Percentiles rank a stretch among this genome's conserved stretches.
These are phyloP conservation scores for Lycorma delicatula DNA, from an alignment of 1,140 invertebrate genomes.

Conservation along the genomic window DNA sequence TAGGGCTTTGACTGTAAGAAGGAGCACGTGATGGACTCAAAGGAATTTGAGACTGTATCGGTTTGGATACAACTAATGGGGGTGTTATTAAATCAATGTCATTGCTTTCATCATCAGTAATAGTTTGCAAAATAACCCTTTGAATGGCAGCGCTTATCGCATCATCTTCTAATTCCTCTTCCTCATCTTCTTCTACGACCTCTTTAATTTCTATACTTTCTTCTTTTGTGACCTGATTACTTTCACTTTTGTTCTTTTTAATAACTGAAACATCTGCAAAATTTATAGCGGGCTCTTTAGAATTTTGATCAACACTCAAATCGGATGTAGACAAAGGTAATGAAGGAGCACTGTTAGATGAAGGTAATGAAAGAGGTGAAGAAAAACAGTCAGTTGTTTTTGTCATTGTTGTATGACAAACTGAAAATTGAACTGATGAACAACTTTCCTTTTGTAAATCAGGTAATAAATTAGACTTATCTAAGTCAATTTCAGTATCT, in stretches of 20 bases:
- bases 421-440: not conserved
- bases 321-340: not conserved
- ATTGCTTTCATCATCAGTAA: slow-evolving; percentile 38
- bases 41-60: not conserved
- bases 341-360: not conserved
- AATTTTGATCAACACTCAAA: not conserved
- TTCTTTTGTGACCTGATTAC: slow-evolving; percentile 29
- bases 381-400: not conserved
- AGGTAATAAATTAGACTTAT: slow-evolving; percentile 5
- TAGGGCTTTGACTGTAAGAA: no score
- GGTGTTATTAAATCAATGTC: slow-evolving; percentile 32
- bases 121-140: slow-evolving; percentile 36
- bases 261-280: no score
- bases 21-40: not conserved
- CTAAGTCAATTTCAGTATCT: slow-evolving; percentile 45
- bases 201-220: slow-evolving; percentile 27
- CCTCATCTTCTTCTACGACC: not conserved
- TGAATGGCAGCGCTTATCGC: slow-evolving; percentile 43
- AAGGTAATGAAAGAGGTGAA: not conserved
- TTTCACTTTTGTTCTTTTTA: not conserved
- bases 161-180: slow-evolving; percentile 45
- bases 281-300: not conserved
- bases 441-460: slow-evolving; percentile 38
- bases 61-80: slow-evolving; percentile 15
- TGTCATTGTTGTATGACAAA: not conserved